Base-by-base conservation (phyloP, 2,888 invertebrate species). In the Pegoplata infirma region DNA sequence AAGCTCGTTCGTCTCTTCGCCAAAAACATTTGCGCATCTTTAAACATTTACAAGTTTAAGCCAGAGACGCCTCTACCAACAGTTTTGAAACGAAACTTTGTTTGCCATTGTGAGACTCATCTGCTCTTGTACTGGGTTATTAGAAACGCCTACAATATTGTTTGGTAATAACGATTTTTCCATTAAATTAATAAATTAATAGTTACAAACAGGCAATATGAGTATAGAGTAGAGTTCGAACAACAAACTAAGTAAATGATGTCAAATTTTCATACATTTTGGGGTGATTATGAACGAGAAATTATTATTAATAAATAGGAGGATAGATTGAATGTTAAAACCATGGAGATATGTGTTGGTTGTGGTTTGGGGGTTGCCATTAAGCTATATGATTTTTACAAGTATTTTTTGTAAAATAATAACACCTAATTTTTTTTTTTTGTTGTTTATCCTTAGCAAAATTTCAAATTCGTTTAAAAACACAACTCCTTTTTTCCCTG, bases 151-250 rank as follows among this genome's bases (percentile, higher is more conserved):
- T 69, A 78, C 82, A 67, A 81, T 75, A 75, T 75, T 69, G 76
- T 73, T 80, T 79, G 64, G 82, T 82, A 82, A 83, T 85, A 87
- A 86, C 85, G 85, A 86, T 86, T 86, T 85, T 85, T 84, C 85
- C 86, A 87, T 87, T 87, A 86, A 87, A 86, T 86, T 81, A 87
- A 86, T 87, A 87, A 86, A 86, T 87, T 87, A 87, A 86, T 82
- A 79, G 76, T 67, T 72, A 61, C 72, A 49, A 44, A 28, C 19
- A 55, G 71, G 44, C 64, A 46, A 44, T 44, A n/a, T n/a, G 32
- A 32, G 16, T 49, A n/a, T n/a, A n/a, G 53, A 17, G 46, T 8
- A 49, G 16, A 3, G 16, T 16, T 25, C 28, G 14, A 47, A 21
- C 5, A 63, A 59, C 25, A 69, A 32, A 23, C 49, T 49, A 36